phyloP scores from a whole-genome alignment of 1,140 invertebrate species.

The Formica selysi region DNA sequence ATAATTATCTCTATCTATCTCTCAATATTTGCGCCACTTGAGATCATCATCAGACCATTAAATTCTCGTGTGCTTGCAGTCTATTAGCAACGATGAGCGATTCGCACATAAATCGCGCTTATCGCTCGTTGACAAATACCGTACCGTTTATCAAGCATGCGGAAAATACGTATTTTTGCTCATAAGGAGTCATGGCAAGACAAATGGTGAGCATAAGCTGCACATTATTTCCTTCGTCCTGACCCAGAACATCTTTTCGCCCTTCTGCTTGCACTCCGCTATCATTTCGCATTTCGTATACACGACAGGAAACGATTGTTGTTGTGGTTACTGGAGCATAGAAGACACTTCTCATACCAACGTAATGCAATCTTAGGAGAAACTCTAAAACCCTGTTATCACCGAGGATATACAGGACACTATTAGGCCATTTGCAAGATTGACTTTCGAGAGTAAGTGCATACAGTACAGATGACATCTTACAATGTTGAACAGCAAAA shows the following conservation, averaged over 20 bases:
- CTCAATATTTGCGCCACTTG: background rate
- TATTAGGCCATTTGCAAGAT: slow-evolving; percentile 66
- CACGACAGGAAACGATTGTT: slow-evolving; percentile 42
- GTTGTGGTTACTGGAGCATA: slow-evolving; percentile 59
- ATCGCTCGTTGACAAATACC: slow-evolving; percentile 51
- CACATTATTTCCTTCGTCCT: slow-evolving; percentile 22
- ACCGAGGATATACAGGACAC: slow-evolving; percentile 59
- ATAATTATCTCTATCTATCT: slow-evolving; percentile 14
- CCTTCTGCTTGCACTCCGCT: slow-evolving; percentile 25
- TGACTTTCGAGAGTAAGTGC: slow-evolving; percentile 57
- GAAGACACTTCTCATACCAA: slow-evolving; percentile 65
- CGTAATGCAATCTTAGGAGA: slow-evolving; percentile 69
- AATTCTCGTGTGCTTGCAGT: slow-evolving; percentile 12
- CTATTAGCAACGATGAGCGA: slow-evolving; percentile 14
- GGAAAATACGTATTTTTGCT: slow-evolving; percentile 49
- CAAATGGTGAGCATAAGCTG: slow-evolving; percentile 47
- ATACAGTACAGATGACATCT: slow-evolving; percentile 4
- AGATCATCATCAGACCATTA: slow-evolving; percentile 23
- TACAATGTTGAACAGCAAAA: background rate
- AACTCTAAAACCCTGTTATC: slow-evolving; percentile 52
- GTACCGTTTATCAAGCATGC: slow-evolving; percentile 39
- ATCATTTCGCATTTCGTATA: slow-evolving; percentile 57
- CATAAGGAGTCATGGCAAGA: slow-evolving; percentile 14
- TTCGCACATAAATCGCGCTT: slow-evolving; percentile 9
- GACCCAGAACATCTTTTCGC: slow-evolving; percentile 23